Conservation (phyloP, 1,140 invertebrate genomes). For the Lasioglossum albipes region DNA sequence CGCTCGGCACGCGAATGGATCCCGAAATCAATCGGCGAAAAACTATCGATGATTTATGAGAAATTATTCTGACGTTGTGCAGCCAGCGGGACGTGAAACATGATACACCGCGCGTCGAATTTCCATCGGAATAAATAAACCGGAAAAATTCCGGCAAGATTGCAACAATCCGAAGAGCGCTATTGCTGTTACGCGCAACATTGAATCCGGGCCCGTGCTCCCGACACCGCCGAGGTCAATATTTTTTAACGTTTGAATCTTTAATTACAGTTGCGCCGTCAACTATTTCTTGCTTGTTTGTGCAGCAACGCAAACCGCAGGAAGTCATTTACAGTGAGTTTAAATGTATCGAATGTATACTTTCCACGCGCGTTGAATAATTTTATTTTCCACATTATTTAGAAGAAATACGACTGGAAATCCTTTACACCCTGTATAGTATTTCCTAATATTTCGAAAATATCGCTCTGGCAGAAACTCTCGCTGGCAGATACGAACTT, state of each 20-base stretch:
- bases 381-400: too few relatives aligned
- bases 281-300: neutral
- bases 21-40: constrained; percentile 64
- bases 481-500: too few relatives aligned
- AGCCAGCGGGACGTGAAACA: constrained; percentile 21
- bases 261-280: neutral
- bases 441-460: too few relatives aligned
- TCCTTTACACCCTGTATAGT: too few relatives aligned
- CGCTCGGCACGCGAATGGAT: constrained; percentile 49
- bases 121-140: constrained; percentile 49
- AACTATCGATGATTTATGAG: constrained; percentile 62
- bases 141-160: constrained; percentile 9
- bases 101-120: constrained; percentile 3
- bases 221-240: neutral
- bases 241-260: neutral
- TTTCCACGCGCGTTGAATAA: too few relatives aligned
- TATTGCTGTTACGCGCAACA: neutral
- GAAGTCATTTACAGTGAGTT: neutral
- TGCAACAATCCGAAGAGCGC: neutral
- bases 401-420: too few relatives aligned
- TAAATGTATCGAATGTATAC: too few relatives aligned
- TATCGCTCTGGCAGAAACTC: too few relatives aligned
- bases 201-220: neutral
- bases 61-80: constrained; percentile 61
- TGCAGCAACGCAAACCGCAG: too few relatives aligned